Base-by-base conservation (phyloP, 2,797 vertebrate species). In the Poeciliopsis infans region DNA sequence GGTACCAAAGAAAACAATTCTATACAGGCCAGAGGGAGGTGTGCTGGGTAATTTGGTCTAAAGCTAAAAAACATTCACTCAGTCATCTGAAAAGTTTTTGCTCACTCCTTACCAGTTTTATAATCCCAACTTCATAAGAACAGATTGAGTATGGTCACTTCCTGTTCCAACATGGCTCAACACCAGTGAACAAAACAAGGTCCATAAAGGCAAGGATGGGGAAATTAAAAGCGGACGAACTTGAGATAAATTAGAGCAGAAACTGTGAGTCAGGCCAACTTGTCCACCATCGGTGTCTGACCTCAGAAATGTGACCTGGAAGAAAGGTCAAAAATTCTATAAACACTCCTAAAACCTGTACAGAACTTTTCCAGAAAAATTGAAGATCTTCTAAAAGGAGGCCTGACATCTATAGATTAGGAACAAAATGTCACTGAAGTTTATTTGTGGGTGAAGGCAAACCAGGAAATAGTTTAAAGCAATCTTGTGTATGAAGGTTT, bases 1-100 rank as follows among this genome's bases (percentile, higher is more conserved):
- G 92, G 98, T 97, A 86, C 83, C 87, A 80, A 41, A 84, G 82
- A 80, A 70, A 28, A 20, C 36, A 61, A 20, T 64, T 64, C 31
- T 15, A 64, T 31, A 55, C n/a, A 28, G 23, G 80, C 49, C 59
- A 71, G 84, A 77, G 86, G 28, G 33, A 86, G 68, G 81, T n/a
- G 6, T 49, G 47, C 47, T 49, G 47, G 25, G 1, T 57, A n/a
- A 57, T 12, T 31, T 59, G 57, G 57, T 59, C 57, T 59, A 31
- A 61, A 31, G 57, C 28, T 61, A 55, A 55, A 55, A 55, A 55
- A 25, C 8, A 55, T n/a, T 55, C 25, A 55, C 3, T 55, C 23
- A 11, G 23, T 55, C 25, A 55, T n/a, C 25, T n/a, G 28, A 57
- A 57, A 57, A 5, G 3, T 28, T 12, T n/a, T 57, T 12, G 25